Percentiles rank a stretch among this genome's conserved stretches.
phyloP scores from a whole-genome alignment of 1,140 invertebrate genomes.

The Cyrtorhinus lividipennis region DNA sequence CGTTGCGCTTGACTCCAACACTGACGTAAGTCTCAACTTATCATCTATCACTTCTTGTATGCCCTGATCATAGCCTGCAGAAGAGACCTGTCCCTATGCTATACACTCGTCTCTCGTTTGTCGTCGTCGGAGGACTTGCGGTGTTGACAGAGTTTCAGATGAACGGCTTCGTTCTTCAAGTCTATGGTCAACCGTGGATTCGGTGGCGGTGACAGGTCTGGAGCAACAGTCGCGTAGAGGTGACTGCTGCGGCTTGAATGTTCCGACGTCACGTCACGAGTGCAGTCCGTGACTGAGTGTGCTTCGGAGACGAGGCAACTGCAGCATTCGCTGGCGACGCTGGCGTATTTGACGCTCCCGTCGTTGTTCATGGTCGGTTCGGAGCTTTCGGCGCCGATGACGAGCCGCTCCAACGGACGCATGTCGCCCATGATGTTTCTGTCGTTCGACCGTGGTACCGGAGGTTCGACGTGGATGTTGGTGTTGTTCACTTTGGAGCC shows the following conservation, averaged over 20 bases:
- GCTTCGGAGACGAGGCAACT: slow-evolving; percentile 20
- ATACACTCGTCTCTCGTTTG: slow-evolving; percentile 23
- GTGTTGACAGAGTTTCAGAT: slow-evolving; percentile 14
- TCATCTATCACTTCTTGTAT: no score
- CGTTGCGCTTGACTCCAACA: no score
- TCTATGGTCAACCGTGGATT: slow-evolving; percentile 10
- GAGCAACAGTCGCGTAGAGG: slow-evolving; percentile 24
- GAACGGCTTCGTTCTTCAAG: slow-evolving; percentile 17
- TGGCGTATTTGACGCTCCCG: slow-evolving; percentile 21
- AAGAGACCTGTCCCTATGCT: slow-evolving; percentile 6
- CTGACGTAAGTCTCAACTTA: no score
- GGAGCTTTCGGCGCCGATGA: slow-evolving; percentile 23
- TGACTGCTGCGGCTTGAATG: slow-evolving; percentile 23
- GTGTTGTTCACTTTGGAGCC: slow-evolving; percentile 56
- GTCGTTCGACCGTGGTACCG: slow-evolving; percentile 9
- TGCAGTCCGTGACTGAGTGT: slow-evolving; percentile 24
- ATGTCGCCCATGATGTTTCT: slow-evolving; percentile 13
- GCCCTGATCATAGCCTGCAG: no score
- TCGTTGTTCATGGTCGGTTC: slow-evolving; percentile 18
- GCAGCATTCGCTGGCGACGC: slow-evolving; percentile 19
- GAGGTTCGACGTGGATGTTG: slow-evolving; percentile 50
- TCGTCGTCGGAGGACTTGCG: slow-evolving; percentile 21
- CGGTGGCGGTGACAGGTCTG: slow-evolving; percentile 17
- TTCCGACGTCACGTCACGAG: slow-evolving; percentile 23
- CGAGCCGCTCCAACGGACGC: slow-evolving; percentile 22